These are phyloP conservation scores for Amphiduros pacificus DNA, from an alignment of 2,888 invertebrate genomes.

Conservation along the genomic window DNA sequence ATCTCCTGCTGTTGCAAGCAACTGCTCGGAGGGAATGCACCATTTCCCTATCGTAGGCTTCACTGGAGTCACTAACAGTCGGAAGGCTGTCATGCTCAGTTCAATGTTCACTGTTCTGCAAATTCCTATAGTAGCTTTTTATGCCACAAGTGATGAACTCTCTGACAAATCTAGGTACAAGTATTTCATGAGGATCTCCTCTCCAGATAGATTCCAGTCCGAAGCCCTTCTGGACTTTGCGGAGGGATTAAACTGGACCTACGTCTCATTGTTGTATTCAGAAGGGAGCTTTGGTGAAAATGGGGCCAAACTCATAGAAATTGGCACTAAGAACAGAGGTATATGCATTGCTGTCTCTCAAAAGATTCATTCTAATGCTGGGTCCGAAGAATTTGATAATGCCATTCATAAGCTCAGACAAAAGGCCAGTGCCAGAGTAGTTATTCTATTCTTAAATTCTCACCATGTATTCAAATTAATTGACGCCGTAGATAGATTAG, in stretches of 20 bases:
- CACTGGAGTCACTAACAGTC: constrained; percentile 18
- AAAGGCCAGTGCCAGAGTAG: not conserved
- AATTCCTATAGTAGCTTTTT: constrained; percentile 62
- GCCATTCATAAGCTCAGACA: not conserved
- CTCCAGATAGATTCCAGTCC: constrained; percentile 38
- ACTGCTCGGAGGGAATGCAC: no score
- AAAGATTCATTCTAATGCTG: not conserved
- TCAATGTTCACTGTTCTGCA: constrained; percentile 58
- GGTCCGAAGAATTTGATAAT: not conserved
- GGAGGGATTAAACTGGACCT: constrained; percentile 9
- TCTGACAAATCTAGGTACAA: constrained; percentile 41
- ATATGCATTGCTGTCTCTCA: constrained; percentile 7
- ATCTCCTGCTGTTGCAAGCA: no score
- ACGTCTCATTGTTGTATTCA: constrained; percentile 11
- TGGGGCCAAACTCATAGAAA: constrained; percentile 4
- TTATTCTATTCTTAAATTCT: not conserved
- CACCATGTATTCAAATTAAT: not conserved
- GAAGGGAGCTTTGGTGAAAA: constrained; percentile 18
- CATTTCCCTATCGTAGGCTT: constrained; percentile 19
- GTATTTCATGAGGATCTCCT: constrained; percentile 42
- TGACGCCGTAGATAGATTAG: not conserved
- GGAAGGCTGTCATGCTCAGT: constrained; percentile 15
- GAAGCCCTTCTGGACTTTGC: constrained; percentile 10
- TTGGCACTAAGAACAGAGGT: not conserved
- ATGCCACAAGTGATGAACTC: constrained; percentile 42